Base-by-base conservation (phyloP, 23 tunicate genomes). In the Aplidium turbinatum region DNA sequence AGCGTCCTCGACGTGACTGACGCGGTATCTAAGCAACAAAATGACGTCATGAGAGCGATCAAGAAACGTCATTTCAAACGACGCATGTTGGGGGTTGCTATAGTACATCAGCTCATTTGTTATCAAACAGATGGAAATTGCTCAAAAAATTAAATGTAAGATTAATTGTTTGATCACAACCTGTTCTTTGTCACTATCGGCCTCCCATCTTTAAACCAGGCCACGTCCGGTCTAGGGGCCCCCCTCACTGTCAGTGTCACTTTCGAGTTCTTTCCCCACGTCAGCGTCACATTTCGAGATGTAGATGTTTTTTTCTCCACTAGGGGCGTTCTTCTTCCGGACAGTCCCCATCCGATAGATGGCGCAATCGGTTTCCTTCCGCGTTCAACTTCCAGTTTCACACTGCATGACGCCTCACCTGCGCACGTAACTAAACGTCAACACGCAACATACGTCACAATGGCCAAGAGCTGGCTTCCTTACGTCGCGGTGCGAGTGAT, bases 351-450 rank as follows among this genome's bases (percentile, higher is more conserved):
- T 42, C 46, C 33, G 13, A 80, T 72, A n/a, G 76, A 68, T 1
- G 85, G 85, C 4, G 78, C 72, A 9, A 57, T 26, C 27, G 58
- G 26, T 33, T 40, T 80, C 28, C 40, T 56, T 18, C 48, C 31
- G 21, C 22, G 38, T 70, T 57, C 70, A 22, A 80, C 85, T 3
- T 70, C 85, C 27, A 80, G 78, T 5, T 68, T 54, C 7, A 58
- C 78, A 58, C 85, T 80, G 68, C 85, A 80, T 29, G 85, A 70
- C 0, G 54, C 77, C 27, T 80, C 85, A n/a, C 85, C 85, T 79
- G 50, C 2, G 35, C 16, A n/a, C n/a, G n/a, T n/a, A n/a, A n/a
- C n/a, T n/a, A n/a, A n/a, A n/a, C n/a, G n/a, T 11, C 13, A 11
- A 16, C 11, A 42, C 50, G 16, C 50, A 42, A 16, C 16, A 9